Percentiles rank a stretch among this genome's conserved stretches.
Evolutionary conservation across 2,113 vertebrate genomes (phyloP).

Genomic region (Haliaeetus leucogaster): DNA sequence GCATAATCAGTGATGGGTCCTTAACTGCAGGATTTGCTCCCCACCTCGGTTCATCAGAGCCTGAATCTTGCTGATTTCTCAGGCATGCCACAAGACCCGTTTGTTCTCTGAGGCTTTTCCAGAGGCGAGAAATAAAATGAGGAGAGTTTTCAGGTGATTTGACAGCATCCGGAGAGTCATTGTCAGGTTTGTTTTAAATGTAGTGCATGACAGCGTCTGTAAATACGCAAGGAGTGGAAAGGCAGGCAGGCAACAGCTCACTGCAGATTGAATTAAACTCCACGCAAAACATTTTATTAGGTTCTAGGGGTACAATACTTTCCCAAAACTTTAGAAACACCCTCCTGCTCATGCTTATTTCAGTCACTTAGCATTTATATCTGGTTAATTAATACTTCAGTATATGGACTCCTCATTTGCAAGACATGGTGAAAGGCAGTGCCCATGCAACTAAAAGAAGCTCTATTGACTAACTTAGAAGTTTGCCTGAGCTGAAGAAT

Average conservation of each 20-base stretch:
- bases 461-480: not conserved
- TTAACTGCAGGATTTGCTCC: slow-evolving; percentile 27
- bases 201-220: not conserved
- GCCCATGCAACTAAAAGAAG: rapidly evolving
- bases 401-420: not conserved
- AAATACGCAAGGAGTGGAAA: not conserved
- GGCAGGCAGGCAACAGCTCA: not conserved
- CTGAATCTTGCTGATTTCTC: slow-evolving; percentile 41
- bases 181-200: not conserved
- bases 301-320: not conserved
- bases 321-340: not conserved
- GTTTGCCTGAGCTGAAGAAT: not conserved
- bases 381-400: not conserved
- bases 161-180: not conserved
- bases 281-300: not conserved
- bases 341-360: not conserved
- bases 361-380: not conserved
- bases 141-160: slow-evolving; percentile 17
- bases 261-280: not conserved
- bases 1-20: slow-evolving; percentile 18
- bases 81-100: not conserved
- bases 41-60: not conserved
- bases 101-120: slow-evolving; percentile 41
- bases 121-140: not conserved
- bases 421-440: not conserved